Base-by-base conservation (phyloP, 2,888 invertebrate genomes). In the Amiota minor region DNA sequence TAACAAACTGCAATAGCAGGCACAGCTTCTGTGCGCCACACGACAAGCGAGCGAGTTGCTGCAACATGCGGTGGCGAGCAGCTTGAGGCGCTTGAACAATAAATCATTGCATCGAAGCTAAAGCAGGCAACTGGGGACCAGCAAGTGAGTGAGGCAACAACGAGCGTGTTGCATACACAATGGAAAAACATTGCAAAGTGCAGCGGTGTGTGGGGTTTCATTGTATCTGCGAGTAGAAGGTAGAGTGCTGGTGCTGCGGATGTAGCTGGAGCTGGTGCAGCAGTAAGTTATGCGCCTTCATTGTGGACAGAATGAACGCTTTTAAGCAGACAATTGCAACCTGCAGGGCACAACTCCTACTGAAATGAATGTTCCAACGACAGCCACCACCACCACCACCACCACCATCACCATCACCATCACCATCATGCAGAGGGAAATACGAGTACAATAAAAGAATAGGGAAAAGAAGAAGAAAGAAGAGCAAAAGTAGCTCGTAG, bases 311-410 rank as follows among this genome's bases (percentile, higher is more conserved):
- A 83, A 83, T 83, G 83, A 83, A 76, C 84, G 83, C 84, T 83
- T 84, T 88, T 86, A 88, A 84, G 87, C 79, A 86, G 87, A 86
- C 88, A 88, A 88, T 87, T 86, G 87, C 84, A 86, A 87, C 87
- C 88, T 83, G 86, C 85, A 85, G 86, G 86, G 87, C 81, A 78
- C 79, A 83, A 80, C 81, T 82, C 71, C 77, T 71, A 75, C 73
- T 72, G 46, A 73, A 73, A 74, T 53, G 35, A 35, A 3, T 35
- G 35, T 35, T 70, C 67, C 65, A 65, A 70, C 67, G 70, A 70
- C 75, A 75, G 75, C 77, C 77, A 75, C 64, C 73, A 74, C 16
- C 73, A 75, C 76, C 79, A 76, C 76, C 76, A 79, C 56, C 16
- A 79, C 79, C 74, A 77, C 4, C 35, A 35, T 6, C 35, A 72